These are phyloP conservation scores for Augiades crinisus DNA, from an alignment of 2,888 invertebrate species.

Conservation along the genomic window DNA sequence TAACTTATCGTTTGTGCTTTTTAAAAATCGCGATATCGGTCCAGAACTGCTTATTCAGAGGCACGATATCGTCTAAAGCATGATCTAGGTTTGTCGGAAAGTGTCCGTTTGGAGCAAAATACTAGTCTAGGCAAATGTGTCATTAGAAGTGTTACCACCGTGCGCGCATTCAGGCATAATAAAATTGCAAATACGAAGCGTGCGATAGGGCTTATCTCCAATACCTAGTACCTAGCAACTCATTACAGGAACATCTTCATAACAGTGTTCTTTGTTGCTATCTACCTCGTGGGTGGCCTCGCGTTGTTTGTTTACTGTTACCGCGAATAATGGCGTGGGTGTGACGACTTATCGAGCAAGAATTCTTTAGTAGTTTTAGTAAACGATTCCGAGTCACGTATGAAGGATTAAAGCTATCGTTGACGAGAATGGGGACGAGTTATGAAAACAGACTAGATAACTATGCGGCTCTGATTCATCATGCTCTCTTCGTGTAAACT, in stretches of 20 bases:
- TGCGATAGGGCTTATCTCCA: constrained; percentile 20
- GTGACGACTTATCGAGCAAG: not conserved
- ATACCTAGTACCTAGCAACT: constrained; percentile 1
- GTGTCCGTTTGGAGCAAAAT: too few relatives aligned
- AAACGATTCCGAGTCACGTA: too few relatives aligned
- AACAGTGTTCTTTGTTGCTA: constrained; percentile 17
- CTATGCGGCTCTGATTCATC: too few relatives aligned
- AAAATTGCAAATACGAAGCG: not conserved
- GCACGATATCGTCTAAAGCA: too few relatives aligned
- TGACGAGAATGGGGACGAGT: too few relatives aligned
- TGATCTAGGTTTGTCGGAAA: too few relatives aligned
- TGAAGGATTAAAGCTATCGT: too few relatives aligned
- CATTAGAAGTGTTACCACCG: not conserved
- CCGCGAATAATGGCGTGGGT: not conserved
- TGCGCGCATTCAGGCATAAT: constrained; percentile 14
- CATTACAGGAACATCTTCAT: constrained; percentile 2
- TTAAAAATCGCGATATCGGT: too few relatives aligned
- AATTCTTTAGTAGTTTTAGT: not conserved
- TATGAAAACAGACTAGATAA: too few relatives aligned
- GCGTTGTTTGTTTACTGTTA: not conserved
- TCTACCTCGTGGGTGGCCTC: not conserved
- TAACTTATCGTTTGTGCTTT: too few relatives aligned
- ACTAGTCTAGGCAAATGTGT: not conserved
- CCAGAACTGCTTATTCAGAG: too few relatives aligned
- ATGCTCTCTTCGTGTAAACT: too few relatives aligned